Base-by-base conservation (phyloP, 1,140 invertebrate species). In the Episyrphus balteatus region DNA sequence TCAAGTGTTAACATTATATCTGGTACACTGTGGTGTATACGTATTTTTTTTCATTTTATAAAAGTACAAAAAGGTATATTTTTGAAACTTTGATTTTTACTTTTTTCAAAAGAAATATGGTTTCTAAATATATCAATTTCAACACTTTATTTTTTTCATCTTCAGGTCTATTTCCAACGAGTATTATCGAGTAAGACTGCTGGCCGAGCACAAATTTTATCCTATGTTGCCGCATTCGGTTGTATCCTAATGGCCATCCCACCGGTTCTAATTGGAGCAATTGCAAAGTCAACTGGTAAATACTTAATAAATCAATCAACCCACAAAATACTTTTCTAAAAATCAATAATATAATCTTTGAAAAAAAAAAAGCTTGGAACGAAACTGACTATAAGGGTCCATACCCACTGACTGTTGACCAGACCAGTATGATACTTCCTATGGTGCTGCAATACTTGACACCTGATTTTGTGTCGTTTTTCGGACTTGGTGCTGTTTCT, bases 171-270 rank as follows among this genome's bases (percentile, higher is more conserved):
- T 66, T 98, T 98, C 71, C 96, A 99, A 74, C 73, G 96, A 37
- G 95, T 99, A 1, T 71, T 99, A 44, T 97, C 93, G 33, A 92
- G 91, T 53, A 94, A 93, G 74, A 90, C 91, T 2, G 92, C 93
- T 1, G 79, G 81, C 1, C 81, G 91, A 48, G 95, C 95, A 8
- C 91, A 98, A 72, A 66, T 96, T 17, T 73, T 99, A 42, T 97
- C 92, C n/a, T 98, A 94, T 69, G 88, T 97, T 18, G 95, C 95
- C 1, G 93, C 92, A 11, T 69, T 90, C 47, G 94, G 93, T 12
- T 98, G 94, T 69, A 82, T 98, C 51, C 72, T 98, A 44, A 95
- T 97, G 92, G 92, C 93, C 30, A 86, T 98, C 55, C 95, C 95
- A 26, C 89, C 95, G 1, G 88, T 97, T 26, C 75, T 98, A 10